Base-by-base conservation (phyloP, 1,140 invertebrate genomes). In the Drosophila carrolli region DNA sequence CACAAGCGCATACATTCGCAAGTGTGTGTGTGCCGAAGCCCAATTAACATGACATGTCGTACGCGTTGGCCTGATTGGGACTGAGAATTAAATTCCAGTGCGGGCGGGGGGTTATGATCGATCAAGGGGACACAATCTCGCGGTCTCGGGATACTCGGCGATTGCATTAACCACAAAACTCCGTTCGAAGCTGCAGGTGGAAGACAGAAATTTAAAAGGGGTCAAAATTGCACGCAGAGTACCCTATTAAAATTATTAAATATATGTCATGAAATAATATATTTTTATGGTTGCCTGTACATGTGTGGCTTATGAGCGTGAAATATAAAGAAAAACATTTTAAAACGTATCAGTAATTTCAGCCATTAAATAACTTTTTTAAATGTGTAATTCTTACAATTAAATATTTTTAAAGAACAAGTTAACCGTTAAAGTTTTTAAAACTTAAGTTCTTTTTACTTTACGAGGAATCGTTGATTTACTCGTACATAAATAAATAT, bases 41-140 rank as follows among this genome's bases (percentile, higher is more conserved):
- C 82, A 86, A 86, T 86, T 86, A 86, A 86, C 82, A 86, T 88
- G 83, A 86, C 82, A 86, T 88, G 71, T 77, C 77, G 83, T 77
- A 82, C 79, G 81, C 79, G 75, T 67, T 68, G 75, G 83, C 75
- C 84, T 86, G 82, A 86, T 86, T 86, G 82, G 82, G 70, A 72
- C 65, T 53, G 53, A 57, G 67, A 41, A 70, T 57, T 71, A 27
- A 68, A 65, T 53, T 48, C 37, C 38, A 19, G 50, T 51, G 47
- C 14, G 46, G 37, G 8, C 35, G 38, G 4, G 13, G 27, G 40
- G 10, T 14, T 40, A 27, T 19, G 57, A n/a, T 32, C 58, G 27
- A 62, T 67, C 63, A 40, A 37, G 44, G 65, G 60, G 63, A 58
- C 8, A 41, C 53, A 55, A 41, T n/a, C 9, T 19, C 66, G 13